Percentiles rank a stretch among this genome's conserved stretches.
Conservation (phyloP, 2,888 invertebrate genomes). For the Seira musarum region DNA sequence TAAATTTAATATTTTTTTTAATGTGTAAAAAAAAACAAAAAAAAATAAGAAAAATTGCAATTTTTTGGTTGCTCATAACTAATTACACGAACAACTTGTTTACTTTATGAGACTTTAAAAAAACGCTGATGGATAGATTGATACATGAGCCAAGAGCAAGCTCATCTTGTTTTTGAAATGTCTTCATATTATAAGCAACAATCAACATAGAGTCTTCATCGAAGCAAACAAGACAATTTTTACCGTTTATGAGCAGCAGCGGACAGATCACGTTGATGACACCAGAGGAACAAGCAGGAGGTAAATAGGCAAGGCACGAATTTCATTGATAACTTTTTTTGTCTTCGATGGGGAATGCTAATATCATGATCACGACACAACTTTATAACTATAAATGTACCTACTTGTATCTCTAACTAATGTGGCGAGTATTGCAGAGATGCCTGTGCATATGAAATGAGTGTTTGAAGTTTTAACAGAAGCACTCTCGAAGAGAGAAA, state of each 20-base stretch:
- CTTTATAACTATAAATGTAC: background rate
- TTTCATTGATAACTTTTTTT: constrained; percentile 1
- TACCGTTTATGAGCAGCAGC: background rate
- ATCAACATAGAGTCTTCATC: too few species aligned
- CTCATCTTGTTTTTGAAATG: constrained; percentile 11
- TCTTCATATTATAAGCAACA: background rate
- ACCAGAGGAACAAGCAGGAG: constrained; percentile 9
- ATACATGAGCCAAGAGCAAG: background rate
- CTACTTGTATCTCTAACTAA: too few species aligned
- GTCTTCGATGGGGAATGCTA: background rate
- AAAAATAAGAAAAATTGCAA: constrained; percentile 1
- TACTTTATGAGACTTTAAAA: constrained; percentile 1
- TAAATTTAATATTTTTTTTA: background rate
- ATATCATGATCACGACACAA: constrained; percentile 34
- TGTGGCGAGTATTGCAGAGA: too few species aligned
- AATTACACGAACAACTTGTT: constrained; percentile 9
- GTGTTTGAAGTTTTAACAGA: constrained; percentile 8
- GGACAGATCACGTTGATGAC: constrained; percentile 5
- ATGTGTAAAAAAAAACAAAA: background rate
- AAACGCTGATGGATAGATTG: background rate
- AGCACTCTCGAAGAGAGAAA: constrained; percentile 1
- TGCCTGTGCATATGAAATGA: background rate
- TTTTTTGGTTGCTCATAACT: background rate
- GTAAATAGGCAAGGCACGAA: constrained; percentile 25
- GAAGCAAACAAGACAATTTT: background rate